Evolutionary conservation across 2,888 invertebrate species (phyloP).

Genomic region (Diarsia rubi): DNA sequence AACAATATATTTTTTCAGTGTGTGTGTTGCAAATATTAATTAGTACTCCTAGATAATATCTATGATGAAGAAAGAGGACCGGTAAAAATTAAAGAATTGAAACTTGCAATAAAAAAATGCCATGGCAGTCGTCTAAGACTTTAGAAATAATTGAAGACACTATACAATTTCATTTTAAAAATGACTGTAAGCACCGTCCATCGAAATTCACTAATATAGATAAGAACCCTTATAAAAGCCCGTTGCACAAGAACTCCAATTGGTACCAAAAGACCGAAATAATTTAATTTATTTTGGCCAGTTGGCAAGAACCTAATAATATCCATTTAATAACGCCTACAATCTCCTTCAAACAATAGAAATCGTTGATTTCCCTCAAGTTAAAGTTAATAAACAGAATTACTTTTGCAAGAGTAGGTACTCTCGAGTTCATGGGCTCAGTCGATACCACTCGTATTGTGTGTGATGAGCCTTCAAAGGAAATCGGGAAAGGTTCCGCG

Average conservation of each 20-base stretch:
- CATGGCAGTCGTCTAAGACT: not conserved
- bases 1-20: not conserved
- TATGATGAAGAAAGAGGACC: not conserved
- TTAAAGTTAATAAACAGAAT: conserved; percentile 57
- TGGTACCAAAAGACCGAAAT: not conserved
- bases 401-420: conserved; percentile 50
- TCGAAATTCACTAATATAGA: not conserved
- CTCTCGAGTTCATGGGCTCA: conserved; percentile 35
- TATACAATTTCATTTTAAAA: too few species aligned
- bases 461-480: conserved; percentile 51
- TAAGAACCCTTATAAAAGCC: not conserved
- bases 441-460: conserved; percentile 57
- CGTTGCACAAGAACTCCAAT: not conserved
- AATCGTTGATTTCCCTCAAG: conserved; percentile 24
- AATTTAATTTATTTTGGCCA: not conserved
- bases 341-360: conserved; percentile 32
- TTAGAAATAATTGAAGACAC: not conserved
- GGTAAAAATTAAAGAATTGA: not conserved
- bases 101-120: not conserved
- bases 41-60: not conserved
- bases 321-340: conserved; percentile 8
- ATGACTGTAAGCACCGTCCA: too few species aligned
- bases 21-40: not conserved
- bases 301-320: conserved; percentile 19
- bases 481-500: conserved; percentile 44